Evolutionary conservation across 2,888 invertebrate genomes (phyloP).

Genomic region (Merodon equestris): DNA sequence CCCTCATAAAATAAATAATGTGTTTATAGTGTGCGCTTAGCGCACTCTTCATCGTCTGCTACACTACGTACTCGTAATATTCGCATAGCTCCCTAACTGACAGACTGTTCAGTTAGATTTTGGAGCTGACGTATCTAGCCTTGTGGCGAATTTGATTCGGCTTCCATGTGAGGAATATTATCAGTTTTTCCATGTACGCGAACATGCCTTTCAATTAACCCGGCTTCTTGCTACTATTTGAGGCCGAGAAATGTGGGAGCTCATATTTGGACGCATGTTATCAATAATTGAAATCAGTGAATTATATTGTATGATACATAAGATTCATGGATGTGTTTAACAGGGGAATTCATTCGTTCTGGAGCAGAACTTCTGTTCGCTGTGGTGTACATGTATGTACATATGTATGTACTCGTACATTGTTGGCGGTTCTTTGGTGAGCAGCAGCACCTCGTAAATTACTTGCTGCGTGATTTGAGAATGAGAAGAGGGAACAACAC

Average conservation of each 20-base stretch:
- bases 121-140: slow-evolving; percentile 27
- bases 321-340: slow-evolving; percentile 27
- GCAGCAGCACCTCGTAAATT: slow-evolving; percentile 30
- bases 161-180: slow-evolving; percentile 39
- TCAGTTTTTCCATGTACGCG: slow-evolving; percentile 7
- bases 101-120: slow-evolving; percentile 16
- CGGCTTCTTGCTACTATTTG: slow-evolving; percentile 25
- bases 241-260: slow-evolving; percentile 28
- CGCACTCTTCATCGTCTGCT: slow-evolving; percentile 22
- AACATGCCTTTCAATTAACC: slow-evolving; percentile 61
- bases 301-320: slow-evolving; percentile 38
- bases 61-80: slow-evolving; percentile 1
- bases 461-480: slow-evolving; percentile 29
- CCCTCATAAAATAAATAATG: slow-evolving; percentile 60
- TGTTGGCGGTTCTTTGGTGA: slow-evolving; percentile 1
- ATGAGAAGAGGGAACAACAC: slow-evolving; percentile 6
- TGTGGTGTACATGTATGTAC: neutral
- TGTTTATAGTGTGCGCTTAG: slow-evolving; percentile 35
- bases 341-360: neutral
- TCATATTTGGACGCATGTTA: slow-evolving; percentile 64
- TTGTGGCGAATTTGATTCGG: slow-evolving; percentile 52
- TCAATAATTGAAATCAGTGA: slow-evolving; percentile 67
- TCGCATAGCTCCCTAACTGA: slow-evolving; percentile 18
- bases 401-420: too few relatives aligned
- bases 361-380: slow-evolving; percentile 5